Base-by-base conservation (phyloP, 2,888 invertebrate genomes). In the Zygogramma bicolorata region DNA sequence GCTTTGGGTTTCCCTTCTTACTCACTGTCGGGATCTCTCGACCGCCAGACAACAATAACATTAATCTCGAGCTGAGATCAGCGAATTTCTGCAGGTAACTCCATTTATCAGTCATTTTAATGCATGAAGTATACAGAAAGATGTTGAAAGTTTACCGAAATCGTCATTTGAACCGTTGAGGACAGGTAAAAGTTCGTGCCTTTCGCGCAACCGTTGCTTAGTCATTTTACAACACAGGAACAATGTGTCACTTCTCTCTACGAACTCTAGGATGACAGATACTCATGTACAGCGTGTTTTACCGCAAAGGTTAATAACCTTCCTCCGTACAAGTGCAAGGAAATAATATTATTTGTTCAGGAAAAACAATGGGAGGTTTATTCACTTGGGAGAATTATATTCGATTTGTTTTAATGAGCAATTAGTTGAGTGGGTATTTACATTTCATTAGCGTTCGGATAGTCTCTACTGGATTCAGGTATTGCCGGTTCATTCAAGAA, bases 1-100 rank as follows among this genome's bases (percentile, higher is more conserved):
- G 15, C 49, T 60, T 65, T 53, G 72, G 75, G 80, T 78, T 80
- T 63, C 75, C 75, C 69, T 69, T 74, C 68, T 77, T 53, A 76
- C 70, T 68, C 38, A 67, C 71, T 71, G 73, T 72, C 68, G 80
- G 57, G 53, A 57, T 79, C 73, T 77, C 74, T 73, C 18, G 18
- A n/a, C 1, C 2, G 22, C 25, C 13, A 61, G 25, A 20, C 38
- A 60, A 27, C 27, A 22, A 27, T 57, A 27, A 38, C 62, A 40
- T n/a, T 63, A 38, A 40, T 31, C 65, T 31, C n/a, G n/a, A 27
- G 42, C 42, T 42, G 13, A 22, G 20, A 34, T 22, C 22, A 7
- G 34, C 25, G 49, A 15, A 65, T 49, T 49, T 61, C 10, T 59
- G 10, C 18, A 20, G 59, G 59, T 59, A 31, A 31, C 6, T 20